These are phyloP conservation scores for Rosalia funebris DNA, from an alignment of 2,888 invertebrate genomes.

Conservation along the genomic window DNA sequence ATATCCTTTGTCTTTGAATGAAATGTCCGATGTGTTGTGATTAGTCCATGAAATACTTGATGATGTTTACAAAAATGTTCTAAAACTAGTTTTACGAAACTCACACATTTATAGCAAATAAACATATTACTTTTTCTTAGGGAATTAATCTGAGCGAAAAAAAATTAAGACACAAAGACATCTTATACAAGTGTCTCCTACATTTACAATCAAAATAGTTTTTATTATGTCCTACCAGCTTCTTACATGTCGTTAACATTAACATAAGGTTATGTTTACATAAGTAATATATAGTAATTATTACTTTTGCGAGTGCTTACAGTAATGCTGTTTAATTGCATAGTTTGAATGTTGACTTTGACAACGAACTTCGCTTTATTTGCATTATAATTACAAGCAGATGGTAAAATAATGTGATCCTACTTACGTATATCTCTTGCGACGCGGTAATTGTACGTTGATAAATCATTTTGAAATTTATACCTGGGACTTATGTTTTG, in stretches of 20 bases:
- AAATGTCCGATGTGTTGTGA: no score
- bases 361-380: slow-evolving; percentile 29
- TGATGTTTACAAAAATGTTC: no score
- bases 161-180: no score
- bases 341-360: slow-evolving; percentile 29
- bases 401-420: slow-evolving; percentile 31
- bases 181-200: no score
- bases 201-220: no score
- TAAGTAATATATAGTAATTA: slow-evolving; percentile 3
- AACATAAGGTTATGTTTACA: slow-evolving; percentile 9
- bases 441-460: slow-evolving; percentile 15
- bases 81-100: no score
- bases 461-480: slow-evolving; percentile 21
- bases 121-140: no score
- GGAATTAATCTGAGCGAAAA: no score
- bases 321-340: slow-evolving; percentile 21
- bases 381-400: slow-evolving; percentile 19
- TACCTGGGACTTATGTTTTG: slow-evolving; percentile 5
- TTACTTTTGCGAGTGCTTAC: background rate
- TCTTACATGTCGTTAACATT: slow-evolving; percentile 1
- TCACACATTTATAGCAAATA: no score
- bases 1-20: no score
- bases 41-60: no score
- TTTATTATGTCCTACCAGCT: background rate
- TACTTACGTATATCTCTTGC: slow-evolving; percentile 23